Conservation (phyloP, 2,113 vertebrate species). For the Sphyrna mokarran region DNA sequence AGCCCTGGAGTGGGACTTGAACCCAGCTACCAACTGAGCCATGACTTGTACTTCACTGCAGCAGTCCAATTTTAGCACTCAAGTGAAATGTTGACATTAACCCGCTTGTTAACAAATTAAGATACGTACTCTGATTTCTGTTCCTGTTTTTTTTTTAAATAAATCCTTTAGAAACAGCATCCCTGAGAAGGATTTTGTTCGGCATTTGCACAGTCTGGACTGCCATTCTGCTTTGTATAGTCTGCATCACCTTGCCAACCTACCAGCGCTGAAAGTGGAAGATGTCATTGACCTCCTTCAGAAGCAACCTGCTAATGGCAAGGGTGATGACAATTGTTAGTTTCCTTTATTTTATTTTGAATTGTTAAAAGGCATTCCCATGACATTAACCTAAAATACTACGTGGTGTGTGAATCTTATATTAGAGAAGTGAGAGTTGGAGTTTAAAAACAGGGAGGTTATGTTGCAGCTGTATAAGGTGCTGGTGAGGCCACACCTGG, state of each 20-base stretch:
- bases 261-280: constrained; percentile 73
- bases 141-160: background rate
- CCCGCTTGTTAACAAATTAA: background rate
- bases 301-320: constrained; percentile 54
- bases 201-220: constrained; percentile 78
- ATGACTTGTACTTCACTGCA: background rate
- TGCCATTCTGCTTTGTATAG: constrained; percentile 81
- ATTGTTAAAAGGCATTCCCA: background rate
- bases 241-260: constrained; percentile 78
- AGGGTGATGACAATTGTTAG: constrained; percentile 49
- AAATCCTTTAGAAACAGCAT: constrained; percentile 49
- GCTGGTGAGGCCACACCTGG: no score
- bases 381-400: background rate
- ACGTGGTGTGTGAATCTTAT: background rate
- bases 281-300: constrained; percentile 77
- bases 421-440: background rate
- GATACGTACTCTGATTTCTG: background rate
- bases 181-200: constrained; percentile 66
- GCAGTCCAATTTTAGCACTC: background rate
- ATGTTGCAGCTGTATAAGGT: no score
- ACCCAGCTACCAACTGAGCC: background rate
- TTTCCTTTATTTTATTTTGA: constrained; percentile 14
- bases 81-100: background rate
- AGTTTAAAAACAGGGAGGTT: no score
- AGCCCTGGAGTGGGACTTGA: background rate